Conservation (phyloP, 2,797 vertebrate species). For the Crocidura indochinensis region DNA sequence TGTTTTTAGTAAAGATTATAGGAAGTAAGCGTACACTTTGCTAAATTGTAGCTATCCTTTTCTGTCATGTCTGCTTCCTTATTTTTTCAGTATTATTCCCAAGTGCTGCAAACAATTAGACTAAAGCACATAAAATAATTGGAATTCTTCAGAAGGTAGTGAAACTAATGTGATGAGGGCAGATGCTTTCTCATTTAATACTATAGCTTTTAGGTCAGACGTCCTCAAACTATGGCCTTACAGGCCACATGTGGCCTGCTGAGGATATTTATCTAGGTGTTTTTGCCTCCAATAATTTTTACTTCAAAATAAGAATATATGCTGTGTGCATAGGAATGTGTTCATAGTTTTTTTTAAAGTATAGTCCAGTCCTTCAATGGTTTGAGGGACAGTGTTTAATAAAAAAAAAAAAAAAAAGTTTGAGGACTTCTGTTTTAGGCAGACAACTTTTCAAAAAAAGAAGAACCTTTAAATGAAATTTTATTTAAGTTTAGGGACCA, state of each 20-base stretch:
- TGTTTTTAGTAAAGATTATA: background rate
- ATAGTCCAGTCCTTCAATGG: too few relatives aligned
- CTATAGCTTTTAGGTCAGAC: background rate
- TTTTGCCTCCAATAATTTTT: too few relatives aligned
- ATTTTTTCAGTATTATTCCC: background rate
- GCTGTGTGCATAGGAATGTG: too few relatives aligned
- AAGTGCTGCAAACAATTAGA: conserved; percentile 11
- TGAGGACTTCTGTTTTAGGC: background rate
- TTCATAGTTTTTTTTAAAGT: too few relatives aligned
- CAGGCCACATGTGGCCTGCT: too few relatives aligned
- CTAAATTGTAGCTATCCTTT: background rate
- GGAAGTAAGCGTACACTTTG: conserved; percentile 2
- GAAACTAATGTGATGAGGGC: too few relatives aligned
- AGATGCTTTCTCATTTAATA: conserved; percentile 46
- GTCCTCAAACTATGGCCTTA: too few relatives aligned
- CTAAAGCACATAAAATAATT: conserved; percentile 45
- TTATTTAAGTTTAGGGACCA: background rate
- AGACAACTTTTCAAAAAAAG: too few relatives aligned
- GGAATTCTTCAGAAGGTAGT: conserved; percentile 20
- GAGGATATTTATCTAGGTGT: too few relatives aligned
- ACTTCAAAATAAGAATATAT: too few relatives aligned
- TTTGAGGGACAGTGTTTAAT: too few relatives aligned
- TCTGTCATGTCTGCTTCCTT: background rate
- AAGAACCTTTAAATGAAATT: background rate
- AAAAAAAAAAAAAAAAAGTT: too few relatives aligned